phyloP scores from a whole-genome alignment of 2,888 invertebrate species.

The Pseudanteris insignis region DNA sequence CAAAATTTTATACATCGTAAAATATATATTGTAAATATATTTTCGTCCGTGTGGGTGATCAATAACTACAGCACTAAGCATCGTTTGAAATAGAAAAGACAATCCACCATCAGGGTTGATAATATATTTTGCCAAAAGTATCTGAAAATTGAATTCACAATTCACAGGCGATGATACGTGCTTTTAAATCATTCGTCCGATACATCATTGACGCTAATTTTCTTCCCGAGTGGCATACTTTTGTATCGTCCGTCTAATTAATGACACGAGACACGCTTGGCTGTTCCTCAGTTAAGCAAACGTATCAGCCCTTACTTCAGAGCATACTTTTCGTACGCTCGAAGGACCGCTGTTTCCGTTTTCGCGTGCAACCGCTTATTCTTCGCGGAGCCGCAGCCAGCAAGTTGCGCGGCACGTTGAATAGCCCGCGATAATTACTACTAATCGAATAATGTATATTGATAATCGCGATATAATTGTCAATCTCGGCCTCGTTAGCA shows the following conservation, averaged over 20 bases:
- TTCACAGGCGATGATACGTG: too few relatives aligned
- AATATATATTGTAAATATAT: too few relatives aligned
- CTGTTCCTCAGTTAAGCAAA: constrained; percentile 15
- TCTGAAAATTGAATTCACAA: too few relatives aligned
- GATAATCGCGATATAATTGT: constrained; percentile 38
- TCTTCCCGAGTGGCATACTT: constrained; percentile 16
- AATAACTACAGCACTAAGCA: too few relatives aligned
- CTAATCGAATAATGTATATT: constrained; percentile 42
- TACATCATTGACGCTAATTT: too few relatives aligned
- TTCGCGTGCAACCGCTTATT: constrained; percentile 15
- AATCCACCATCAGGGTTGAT: constrained; percentile 22
- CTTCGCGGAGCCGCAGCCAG: constrained; percentile 5
- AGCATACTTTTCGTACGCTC: constrained; percentile 14
- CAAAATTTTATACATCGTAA: too few relatives aligned
- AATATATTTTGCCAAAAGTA: too few relatives aligned
- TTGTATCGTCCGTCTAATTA: constrained; percentile 19
- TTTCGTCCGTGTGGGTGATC: too few relatives aligned
- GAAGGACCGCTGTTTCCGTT: constrained; percentile 28
- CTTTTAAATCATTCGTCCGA: too few relatives aligned
- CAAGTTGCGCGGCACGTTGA: constrained; percentile 35
- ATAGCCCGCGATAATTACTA: constrained; percentile 32
- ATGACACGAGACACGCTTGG: constrained; percentile 31
- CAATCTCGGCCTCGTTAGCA: constrained; percentile 18
- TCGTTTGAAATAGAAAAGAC: constrained; percentile 25
- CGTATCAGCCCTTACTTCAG: constrained; percentile 33